Base-by-base conservation (phyloP, 2,888 invertebrate genomes). In the Drosophila setosimentum region DNA sequence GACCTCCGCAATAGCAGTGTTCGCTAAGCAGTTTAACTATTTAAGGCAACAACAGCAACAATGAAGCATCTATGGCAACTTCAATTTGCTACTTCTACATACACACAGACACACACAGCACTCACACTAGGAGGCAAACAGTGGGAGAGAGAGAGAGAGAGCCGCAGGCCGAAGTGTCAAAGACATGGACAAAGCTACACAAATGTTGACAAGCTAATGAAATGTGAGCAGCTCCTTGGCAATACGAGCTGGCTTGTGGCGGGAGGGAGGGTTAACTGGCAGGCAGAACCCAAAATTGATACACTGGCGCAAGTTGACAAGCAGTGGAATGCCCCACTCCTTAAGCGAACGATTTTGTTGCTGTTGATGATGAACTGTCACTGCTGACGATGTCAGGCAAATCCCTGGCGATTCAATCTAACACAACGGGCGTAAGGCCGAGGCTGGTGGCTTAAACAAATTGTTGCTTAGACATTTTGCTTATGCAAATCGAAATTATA, bases 401-500 rank as follows among this genome's bases (percentile, higher is more conserved):
- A 66, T 88, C 85, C 88, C 86, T 58, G 57, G 83, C 72, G 72
- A 69, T 74, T 83, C 58, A 57, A 65, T 69, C 40, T 62, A 57
- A 42, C 70, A 64, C 53, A 64, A 35, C 27, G 61, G 50, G 51
- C 49, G 4, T 27, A 21, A 16, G 48, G 32, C 45, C 30, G 68
- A 16, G 62, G 27, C 11, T 27, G 48, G 27, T 40, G n/a, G 29
- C n/a, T 13, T n/a, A 16, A 45, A 64, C 58, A 73, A 87, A 76
- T 83, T 81, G 79, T 81, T 87, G 84, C 83, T 82, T 71, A 82
- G 87, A 81, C 79, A 88, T 83, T 45, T 90, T 82, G 89, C 82
- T 84, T 89, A 87, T 90, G 89, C 90, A 90, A 87, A 90, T 89
- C 85, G 89, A 87, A 87, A 89, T 90, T 84, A 89, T 87, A 90